phyloP scores from a whole-genome alignment of 2,888 invertebrate genomes.

The Oligia latruncula region DNA sequence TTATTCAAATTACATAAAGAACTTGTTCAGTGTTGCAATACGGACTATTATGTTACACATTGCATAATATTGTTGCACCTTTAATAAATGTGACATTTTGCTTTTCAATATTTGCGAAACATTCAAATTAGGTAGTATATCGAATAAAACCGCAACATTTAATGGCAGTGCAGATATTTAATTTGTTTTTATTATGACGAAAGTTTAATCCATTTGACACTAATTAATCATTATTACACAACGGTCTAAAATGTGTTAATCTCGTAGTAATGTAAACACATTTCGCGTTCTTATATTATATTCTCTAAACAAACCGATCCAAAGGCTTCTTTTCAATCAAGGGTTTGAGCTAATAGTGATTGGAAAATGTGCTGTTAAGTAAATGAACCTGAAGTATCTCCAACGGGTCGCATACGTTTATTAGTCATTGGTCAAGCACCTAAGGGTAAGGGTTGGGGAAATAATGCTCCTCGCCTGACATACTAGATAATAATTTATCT shows the following conservation, averaged over 20 bases:
- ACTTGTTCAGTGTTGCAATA: conserved; percentile 1
- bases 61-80: conserved; percentile 25
- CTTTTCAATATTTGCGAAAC: conserved; percentile 35
- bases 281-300: background rate
- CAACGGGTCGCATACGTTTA: background rate
- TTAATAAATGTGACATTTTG: conserved; percentile 22
- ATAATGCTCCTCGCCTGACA: too few species aligned
- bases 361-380: background rate
- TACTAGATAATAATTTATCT: too few species aligned
- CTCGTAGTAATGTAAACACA: background rate
- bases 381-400: background rate
- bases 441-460: too few species aligned
- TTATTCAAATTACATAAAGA: conserved; percentile 40
- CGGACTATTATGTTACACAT: conserved; percentile 6
- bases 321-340: background rate
- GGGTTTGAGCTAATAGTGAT: background rate
- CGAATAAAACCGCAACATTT: conserved; percentile 36
- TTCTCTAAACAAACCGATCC: background rate
- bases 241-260: conserved; percentile 4
- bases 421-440: background rate
- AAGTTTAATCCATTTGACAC: conserved; percentile 33
- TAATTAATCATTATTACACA: conserved; percentile 34
- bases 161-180: conserved; percentile 28
- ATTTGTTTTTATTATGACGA: conserved; percentile 27
- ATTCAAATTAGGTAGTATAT: conserved; percentile 37